A percentile compares a stretch with the other conserved stretches of the same genome.
These are phyloP conservation scores for Notodonta dromedarius DNA, from an alignment of 2,888 invertebrate genomes.

Conservation along the genomic window DNA sequence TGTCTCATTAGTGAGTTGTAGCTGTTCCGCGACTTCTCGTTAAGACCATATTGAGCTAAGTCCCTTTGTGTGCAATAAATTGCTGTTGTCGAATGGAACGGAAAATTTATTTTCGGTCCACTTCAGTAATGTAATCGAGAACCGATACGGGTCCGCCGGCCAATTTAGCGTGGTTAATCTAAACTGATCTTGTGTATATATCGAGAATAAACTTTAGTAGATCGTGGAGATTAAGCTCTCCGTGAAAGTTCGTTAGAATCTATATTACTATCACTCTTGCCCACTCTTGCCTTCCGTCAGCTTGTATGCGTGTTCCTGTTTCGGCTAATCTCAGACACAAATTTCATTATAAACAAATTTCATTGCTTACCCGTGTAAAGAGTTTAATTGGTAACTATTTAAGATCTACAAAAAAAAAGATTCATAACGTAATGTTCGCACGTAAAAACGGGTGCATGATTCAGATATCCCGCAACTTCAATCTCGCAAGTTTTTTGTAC, in stretches of 20 bases:
- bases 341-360: no score
- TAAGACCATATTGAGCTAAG: conserved; percentile 12
- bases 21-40: conserved; percentile 15
- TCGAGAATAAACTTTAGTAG: not conserved
- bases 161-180: conserved; percentile 36
- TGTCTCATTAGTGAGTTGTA: conserved; percentile 39
- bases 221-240: not conserved
- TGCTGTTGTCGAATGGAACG: conserved; percentile 39
- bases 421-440: not conserved
- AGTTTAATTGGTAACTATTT: no score
- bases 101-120: conserved; percentile 49
- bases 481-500: conserved; percentile 40
- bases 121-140: conserved; percentile 43
- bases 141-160: conserved; percentile 41
- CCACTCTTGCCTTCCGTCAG: no score
- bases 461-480: conserved; percentile 50
- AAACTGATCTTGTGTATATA: conserved; percentile 24
- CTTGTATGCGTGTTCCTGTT: no score
- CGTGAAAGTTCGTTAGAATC: not conserved
- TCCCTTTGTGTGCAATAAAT: conserved; percentile 20
- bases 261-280: not conserved
- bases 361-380: no score
- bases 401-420: not conserved
- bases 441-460: conserved; percentile 30
- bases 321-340: no score